Evolutionary conservation across 1,140 invertebrate genomes (phyloP).

Genomic region (Capitella teleta): DNA sequence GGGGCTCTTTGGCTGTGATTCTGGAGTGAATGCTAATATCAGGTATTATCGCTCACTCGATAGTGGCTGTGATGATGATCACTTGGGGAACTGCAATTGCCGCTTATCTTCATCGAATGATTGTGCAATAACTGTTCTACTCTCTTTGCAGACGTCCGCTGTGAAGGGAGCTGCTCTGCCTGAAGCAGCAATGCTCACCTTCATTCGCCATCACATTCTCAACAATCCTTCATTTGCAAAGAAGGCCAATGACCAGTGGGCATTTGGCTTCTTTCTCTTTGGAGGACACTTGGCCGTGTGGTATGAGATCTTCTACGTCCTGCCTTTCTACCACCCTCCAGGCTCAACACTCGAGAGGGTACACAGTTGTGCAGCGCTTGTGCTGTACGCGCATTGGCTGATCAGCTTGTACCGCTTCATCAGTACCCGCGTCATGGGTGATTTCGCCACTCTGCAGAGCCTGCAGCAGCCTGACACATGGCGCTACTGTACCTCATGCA

Average conservation of each 20-base stretch:
- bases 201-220: too few species aligned
- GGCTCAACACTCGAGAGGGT: too few species aligned
- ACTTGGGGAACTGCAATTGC: too few species aligned
- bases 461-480: conserved; percentile 42
- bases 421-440: not conserved
- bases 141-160: too few species aligned
- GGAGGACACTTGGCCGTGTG: conserved; percentile 4
- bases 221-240: conserved; percentile 10
- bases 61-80: too few species aligned
- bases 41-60: too few species aligned
- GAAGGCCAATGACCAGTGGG: not conserved
- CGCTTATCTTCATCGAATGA: too few species aligned
- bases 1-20: too few species aligned
- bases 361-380: not conserved
- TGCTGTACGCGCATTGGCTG: not conserved
- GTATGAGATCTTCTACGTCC: conserved; percentile 2
- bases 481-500: conserved; percentile 66
- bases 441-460: not conserved
- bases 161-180: too few species aligned
- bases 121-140: too few species aligned
- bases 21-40: too few species aligned
- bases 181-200: too few species aligned
- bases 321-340: conserved; percentile 1
- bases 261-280: not conserved
- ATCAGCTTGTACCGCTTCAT: not conserved